Percentiles rank a stretch among this genome's conserved stretches.
Evolutionary conservation across 2,113 vertebrate species (phyloP).

Genomic region (Myotis davidii): DNA sequence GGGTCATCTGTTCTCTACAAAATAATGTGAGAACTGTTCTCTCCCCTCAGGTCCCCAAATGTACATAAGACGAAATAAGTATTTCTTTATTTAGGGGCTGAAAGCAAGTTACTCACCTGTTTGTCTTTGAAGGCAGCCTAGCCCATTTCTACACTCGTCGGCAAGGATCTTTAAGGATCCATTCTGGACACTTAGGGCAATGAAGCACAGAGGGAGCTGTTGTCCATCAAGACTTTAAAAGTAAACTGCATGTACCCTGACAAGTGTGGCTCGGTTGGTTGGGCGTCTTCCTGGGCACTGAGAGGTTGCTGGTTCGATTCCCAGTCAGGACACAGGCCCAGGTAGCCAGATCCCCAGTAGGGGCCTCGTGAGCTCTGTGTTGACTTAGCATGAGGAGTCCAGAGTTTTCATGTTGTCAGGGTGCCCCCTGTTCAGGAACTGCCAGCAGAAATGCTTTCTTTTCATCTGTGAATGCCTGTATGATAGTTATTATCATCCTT

Average conservation of each 20-base stretch:
- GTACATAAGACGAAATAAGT: neutral
- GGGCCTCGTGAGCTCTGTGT: no score
- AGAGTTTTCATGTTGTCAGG: neutral
- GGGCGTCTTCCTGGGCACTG: no score
- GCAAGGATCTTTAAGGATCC: neutral
- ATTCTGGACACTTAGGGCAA: accelerated
- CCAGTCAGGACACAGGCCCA: no score
- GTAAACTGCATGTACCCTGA: no score
- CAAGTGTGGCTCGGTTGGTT: no score
- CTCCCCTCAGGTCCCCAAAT: no score
- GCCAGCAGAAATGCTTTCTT: neutral
- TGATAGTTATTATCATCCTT: neutral
- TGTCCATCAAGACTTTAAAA: neutral
- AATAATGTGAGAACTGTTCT: neutral
- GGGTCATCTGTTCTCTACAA: no score
- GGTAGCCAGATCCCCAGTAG: no score
- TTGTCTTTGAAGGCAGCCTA: neutral
- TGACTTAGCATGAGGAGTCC: neutral
- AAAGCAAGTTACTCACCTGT: neutral
- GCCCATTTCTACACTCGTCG: no score
- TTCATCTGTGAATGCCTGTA: neutral
- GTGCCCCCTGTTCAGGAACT: neutral
- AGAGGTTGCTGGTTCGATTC: no score
- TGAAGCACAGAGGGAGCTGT: neutral
- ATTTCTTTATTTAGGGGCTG: neutral